Evolutionary conservation across 2,888 invertebrate species (phyloP).

Genomic region (Nymphalis c-album): DNA sequence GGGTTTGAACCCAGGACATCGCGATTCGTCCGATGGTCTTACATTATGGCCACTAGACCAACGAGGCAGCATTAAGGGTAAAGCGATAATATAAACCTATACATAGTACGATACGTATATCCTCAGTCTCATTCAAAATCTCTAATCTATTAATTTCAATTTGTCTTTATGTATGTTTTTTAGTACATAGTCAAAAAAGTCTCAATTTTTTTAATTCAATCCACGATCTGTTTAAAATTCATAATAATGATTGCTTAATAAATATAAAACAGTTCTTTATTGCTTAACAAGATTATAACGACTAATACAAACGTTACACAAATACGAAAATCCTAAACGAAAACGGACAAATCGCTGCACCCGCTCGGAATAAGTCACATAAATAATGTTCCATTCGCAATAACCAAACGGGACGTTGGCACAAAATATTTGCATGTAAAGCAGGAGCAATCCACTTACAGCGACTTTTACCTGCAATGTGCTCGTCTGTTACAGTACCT

Average conservation of each 20-base stretch:
- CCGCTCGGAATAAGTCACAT: conserved; percentile 39
- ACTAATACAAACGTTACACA: conserved; percentile 14
- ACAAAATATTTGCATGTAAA: conserved; percentile 80
- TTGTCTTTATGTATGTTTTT: no score
- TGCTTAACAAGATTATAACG: background rate
- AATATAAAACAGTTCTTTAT: no score
- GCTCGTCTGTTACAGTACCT: conserved; percentile 66
- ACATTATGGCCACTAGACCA: no score
- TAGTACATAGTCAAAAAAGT: background rate
- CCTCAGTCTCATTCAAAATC: no score
- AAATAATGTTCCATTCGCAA: conserved; percentile 40
- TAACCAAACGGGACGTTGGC: conserved; percentile 58
- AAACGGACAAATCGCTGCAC: conserved; percentile 29
- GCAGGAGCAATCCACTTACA: conserved; percentile 80
- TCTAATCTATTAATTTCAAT: no score
- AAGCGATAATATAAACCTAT: background rate
- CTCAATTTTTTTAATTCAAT: background rate
- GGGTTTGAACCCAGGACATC: no score
- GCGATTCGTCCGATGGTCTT: no score
- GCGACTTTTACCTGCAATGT: conserved; percentile 75
- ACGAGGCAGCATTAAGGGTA: no score
- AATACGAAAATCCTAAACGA: conserved; percentile 14
- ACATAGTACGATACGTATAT: no score
- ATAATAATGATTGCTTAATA: no score
- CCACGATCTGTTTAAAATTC: no score